These are phyloP conservation scores for Neodon shergylaensis DNA, from an alignment of 2,113 vertebrate species.

Conservation along the genomic window DNA sequence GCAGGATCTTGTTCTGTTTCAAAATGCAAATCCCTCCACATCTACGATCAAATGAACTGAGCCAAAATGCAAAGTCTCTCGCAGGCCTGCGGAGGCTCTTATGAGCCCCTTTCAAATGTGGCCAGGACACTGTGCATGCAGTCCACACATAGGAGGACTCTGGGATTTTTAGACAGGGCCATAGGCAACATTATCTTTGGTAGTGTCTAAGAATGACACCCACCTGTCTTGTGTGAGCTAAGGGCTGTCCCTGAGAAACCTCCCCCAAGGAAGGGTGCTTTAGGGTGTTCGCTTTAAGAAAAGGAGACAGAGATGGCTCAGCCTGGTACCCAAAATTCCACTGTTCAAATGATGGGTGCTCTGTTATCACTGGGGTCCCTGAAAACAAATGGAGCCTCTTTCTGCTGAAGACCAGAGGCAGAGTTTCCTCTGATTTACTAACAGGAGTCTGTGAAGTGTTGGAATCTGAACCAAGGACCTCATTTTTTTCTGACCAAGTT, in stretches of 20 bases:
- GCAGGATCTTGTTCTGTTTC: not conserved
- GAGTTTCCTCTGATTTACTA: not conserved
- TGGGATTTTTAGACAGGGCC: not conserved
- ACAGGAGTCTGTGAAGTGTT: not conserved
- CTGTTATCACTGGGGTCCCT: not conserved
- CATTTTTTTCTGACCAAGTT: not conserved
- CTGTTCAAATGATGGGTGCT: fast-evolving
- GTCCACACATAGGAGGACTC: not conserved
- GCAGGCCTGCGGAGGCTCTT: fast-evolving
- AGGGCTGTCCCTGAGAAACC: not conserved
- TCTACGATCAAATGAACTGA: not conserved
- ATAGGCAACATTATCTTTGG: not conserved
- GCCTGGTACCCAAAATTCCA: not conserved
- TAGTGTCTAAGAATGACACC: not conserved
- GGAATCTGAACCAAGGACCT: not conserved
- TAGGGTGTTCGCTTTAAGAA: not conserved
- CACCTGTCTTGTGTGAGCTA: not conserved
- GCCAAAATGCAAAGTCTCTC: fast-evolving
- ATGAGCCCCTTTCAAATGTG: not conserved
- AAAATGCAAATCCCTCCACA: not conserved
- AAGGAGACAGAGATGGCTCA: not conserved
- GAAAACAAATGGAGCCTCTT: not conserved
- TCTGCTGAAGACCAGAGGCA: not conserved
- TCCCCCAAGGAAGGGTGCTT: not conserved
- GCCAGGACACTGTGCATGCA: not conserved